A percentile compares a stretch with the other conserved stretches of the same genome.
Evolutionary conservation across 2,888 invertebrate genomes (phyloP).

Genomic region (Anthophora plumipes): DNA sequence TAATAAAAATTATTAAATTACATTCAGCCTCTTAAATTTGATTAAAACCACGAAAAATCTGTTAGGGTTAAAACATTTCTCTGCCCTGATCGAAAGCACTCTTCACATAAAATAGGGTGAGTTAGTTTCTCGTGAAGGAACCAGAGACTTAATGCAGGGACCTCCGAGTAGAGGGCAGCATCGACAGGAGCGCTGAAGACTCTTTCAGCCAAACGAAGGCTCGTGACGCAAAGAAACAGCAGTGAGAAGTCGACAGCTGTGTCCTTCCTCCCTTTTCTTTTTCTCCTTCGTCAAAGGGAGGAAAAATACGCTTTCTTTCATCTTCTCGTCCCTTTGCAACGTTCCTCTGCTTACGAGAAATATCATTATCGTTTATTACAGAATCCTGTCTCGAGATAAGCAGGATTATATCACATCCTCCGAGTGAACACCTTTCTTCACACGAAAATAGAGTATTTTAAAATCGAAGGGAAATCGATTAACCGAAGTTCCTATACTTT

Average conservation of each 20-base stretch:
- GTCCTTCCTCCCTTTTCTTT: constrained; percentile 41
- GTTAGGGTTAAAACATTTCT: no score
- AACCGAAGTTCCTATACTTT: neutral
- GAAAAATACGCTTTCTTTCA: constrained; percentile 49
- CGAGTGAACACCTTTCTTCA: neutral
- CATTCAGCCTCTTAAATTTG: no score
- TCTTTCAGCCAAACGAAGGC: constrained; percentile 20
- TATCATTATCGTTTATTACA: constrained; percentile 39
- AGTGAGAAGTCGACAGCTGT: constrained; percentile 69
- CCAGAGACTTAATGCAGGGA: neutral
- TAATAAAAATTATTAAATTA: no score
- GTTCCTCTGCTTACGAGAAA: constrained; percentile 17
- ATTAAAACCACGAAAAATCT: no score
- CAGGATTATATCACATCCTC: neutral
- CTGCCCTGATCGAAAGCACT: no score
- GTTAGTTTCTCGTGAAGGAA: no score
- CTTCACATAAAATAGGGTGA: no score
- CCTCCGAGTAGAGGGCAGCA: constrained; percentile 74
- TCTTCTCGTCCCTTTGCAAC: constrained; percentile 53
- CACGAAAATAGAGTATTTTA: neutral
- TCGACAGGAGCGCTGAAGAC: constrained; percentile 64
- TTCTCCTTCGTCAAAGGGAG: constrained; percentile 29
- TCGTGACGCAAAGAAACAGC: constrained; percentile 20
- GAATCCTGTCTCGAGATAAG: constrained; percentile 11
- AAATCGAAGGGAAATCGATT: neutral